Evolutionary conservation across 2,888 invertebrate species (phyloP), one percentile per base, ranked within the genome.

Genomic region (Spisula solida): DNA sequence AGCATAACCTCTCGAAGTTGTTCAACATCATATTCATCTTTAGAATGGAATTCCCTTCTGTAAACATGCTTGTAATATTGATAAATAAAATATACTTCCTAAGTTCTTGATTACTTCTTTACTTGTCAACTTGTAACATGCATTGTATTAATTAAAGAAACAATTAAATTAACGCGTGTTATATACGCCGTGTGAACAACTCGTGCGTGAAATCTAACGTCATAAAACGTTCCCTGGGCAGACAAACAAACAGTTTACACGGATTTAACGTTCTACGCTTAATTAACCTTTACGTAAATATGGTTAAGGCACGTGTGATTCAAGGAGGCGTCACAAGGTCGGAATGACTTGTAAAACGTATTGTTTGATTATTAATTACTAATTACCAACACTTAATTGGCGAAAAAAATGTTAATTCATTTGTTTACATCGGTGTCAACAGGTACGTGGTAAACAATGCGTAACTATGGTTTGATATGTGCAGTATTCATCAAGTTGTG

Each of bases 21-120:
- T 85, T n/a, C 56, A 90, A 81, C 90, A 90, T 87, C 34, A 34
- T 78, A 25, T 78, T 90, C 47, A 90, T 87, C 70, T 78, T 85
- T 0, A 41, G 0, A 29, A 85, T 48, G 2, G 82, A 82, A 47
- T 82, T 51, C 8, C 51, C 34, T 75, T 75, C 75, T 31, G 10
- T 31, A 75, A 75, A 75, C 75, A 75, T 75, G 34, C 14, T 75
- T 75, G 18, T 14, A 66, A 66, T 66, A 10, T 66, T 0, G 12
- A 25, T n/a, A 60, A 56, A 66, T 66, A 66, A 51, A 51, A 51
- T 51, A 16, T 51, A 12, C 6, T 51, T 51, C 14, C 12, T 51
- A 51, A 2, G 60, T 66, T 12, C 25, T 66, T 66, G n/a, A 6
- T n/a, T 1, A 25, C 20, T 66, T 25, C 8, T 25, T 60, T 16